Base-by-base conservation (phyloP, 2,888 invertebrate species). In the Pachycephus smyrnensis region DNA sequence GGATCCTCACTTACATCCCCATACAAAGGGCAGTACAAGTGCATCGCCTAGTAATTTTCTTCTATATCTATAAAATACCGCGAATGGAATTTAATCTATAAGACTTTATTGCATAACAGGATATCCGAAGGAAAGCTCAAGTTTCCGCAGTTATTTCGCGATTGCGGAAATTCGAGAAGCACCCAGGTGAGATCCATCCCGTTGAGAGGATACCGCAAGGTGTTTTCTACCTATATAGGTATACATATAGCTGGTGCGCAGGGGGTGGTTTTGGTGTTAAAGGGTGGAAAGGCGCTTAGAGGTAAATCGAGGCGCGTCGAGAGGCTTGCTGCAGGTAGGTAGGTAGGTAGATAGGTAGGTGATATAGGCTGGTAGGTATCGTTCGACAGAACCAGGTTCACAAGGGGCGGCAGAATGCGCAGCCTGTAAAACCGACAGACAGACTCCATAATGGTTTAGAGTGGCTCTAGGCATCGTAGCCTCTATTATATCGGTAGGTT, bases 401-500 rank as follows among this genome's bases (percentile, higher is more conserved):
- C 55, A 55, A 55, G 55, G 23, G 55, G 9, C 55, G 55, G 55
- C 55, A 23, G 55, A 55, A 55, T 55, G 55, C 55, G 55, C 55
- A 55, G 55, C 55, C 55, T 55, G 55, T 55, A 55, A 71, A 31
- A 71, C 33, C 32, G 71, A 33, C 71, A 33, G 71, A 71, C 71
- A 33, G 32, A 71, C 71, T 71, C 68, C 3, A 15, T 35, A 76
- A 73, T 71, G 35, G 73, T 75, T 68, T n/a, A n/a, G 30, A 30
- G 76, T 73, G 37, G 69, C 69, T 71, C 30, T 68, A 40, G 76
- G 68, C 73, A 68, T 75, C 68, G 75, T 32, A 79, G 77, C 73
- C 75, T 73, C 80, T 78, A 78, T 84, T 83, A 80, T 79, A 84
- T 69, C 35, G 78, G 55, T 77, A 73, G 12, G 69, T 36, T 73